Base-by-base conservation (phyloP, 2,888 invertebrate species). In the Hipparchia sbordonii region DNA sequence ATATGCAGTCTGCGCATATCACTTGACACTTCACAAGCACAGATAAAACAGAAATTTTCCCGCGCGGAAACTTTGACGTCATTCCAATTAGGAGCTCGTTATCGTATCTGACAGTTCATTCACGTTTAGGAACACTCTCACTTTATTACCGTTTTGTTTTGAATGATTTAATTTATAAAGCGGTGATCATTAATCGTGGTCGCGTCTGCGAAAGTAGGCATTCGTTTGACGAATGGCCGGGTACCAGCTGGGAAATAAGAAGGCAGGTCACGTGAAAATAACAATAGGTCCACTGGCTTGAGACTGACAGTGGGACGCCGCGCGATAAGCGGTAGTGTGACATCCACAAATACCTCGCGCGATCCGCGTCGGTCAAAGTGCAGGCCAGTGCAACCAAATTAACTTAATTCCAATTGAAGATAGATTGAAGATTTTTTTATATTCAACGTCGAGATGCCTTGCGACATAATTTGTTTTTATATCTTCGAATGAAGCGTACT, bases 191-290 rank as follows among this genome's bases (percentile, higher is more conserved):
- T 52, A 61, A 56, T 70, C 72, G 76, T 69, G 77, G 68, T 74
- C 48, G 81, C 89, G 87, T 81, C 85, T 83, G 82, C 88, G 86
- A 89, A 90, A 88, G 89, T 87, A 85, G 85, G 83, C 86, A 79
- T 78, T 78, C 82, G 82, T 82, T 85, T 84, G 85, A 82, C 82
- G 83, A 84, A 81, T 83, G 79, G 82, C 69, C 77, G 73, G 81
- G 67, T 75, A 79, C 76, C 80, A 77, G 80, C 77, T 82, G 84
- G 83, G 83, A 83, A 86, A 86, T 84, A 85, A 80, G 74, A 75
- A 67, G 75, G 75, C 74, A 71, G 69, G 78, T 81, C 85, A 84
- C 85, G 84, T 87, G 84, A 80, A 79, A 73, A 81, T 81, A 80
- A 88, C 88, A 89, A 88, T 87, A 81, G 85, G 73, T 13, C 67